Conservation (phyloP, 2,888 invertebrate genomes). For the Synanthedon andrenaeformis region DNA sequence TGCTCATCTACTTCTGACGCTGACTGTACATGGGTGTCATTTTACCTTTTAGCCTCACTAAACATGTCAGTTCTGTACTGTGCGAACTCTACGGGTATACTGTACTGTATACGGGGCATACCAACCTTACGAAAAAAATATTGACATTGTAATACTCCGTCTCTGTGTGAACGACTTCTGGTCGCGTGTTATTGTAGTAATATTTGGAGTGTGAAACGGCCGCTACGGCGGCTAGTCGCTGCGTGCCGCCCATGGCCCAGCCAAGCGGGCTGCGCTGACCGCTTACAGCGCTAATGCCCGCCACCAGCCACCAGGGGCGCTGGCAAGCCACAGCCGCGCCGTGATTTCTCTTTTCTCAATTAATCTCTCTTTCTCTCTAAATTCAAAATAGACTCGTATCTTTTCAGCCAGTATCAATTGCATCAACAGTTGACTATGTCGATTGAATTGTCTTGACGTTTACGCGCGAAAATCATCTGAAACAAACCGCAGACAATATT, state of each 20-base stretch:
- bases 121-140: conserved; percentile 83
- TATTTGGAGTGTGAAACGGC: conserved; percentile 57
- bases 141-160: conserved; percentile 63
- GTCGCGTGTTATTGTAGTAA: conserved; percentile 58
- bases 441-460: conserved; percentile 7
- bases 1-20: too few relatives aligned
- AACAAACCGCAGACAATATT: conserved; percentile 21
- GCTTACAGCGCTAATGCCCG: conserved; percentile 39
- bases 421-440: not conserved
- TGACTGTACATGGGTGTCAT: too few relatives aligned
- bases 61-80: too few relatives aligned
- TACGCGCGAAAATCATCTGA: conserved; percentile 25
- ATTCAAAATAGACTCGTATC: conserved; percentile 3
- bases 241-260: conserved; percentile 76
- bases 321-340: conserved; percentile 52
- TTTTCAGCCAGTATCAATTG: conserved; percentile 15
- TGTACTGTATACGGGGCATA: conserved; percentile 8
- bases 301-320: conserved; percentile 46
- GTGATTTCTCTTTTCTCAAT: too few relatives aligned
- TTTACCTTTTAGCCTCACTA: too few relatives aligned
- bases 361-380: not conserved
- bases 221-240: conserved; percentile 72
- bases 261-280: conserved; percentile 66
- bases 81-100: too few relatives aligned
- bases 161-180: conserved; percentile 41